Base-by-base conservation (phyloP, 1,140 invertebrate genomes). In the Aphaenogaster rudis region DNA sequence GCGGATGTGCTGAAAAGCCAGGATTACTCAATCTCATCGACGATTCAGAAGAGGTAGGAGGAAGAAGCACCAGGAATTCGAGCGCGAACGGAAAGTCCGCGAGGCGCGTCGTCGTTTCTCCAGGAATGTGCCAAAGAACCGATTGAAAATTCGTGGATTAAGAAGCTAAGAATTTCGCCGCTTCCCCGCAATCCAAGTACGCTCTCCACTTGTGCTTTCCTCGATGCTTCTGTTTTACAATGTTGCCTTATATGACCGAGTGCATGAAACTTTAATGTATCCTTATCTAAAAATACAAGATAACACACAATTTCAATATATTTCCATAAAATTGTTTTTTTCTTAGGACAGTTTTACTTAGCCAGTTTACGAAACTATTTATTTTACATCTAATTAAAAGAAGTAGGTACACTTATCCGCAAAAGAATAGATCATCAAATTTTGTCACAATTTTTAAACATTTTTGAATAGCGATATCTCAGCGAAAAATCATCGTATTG, bases 121-220 rank as follows among this genome's bases (percentile, higher is more conserved):
- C 7, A 86, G 50, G 61, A 88, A 90, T 78, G 71, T 69, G 59
- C 48, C 21, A 33, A 5, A 50, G 3, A 89, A 61, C 48, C 69
- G 79, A 89, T 90, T 72, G 61, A 9, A 67, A 57, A 61, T 63
- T 74, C 54, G 66, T 59, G 54, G 67, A 74, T 17, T 45, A 45
- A 72, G 21, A 50, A 36, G 54, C 17, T 45, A 36, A 48, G 50
- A 82, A 72, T 69, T 72, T 28, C 11, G 33, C 76, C 42, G 59
- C 7, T 36, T 11, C 21, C 21, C 7, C 45, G 57, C 6, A 9
- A 64, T 17, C 21, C 21, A 21, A 11, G n/a, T 63, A 7, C 13
- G 9, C 21, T 5, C 6, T 7, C 28, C 28, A 17, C 17, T 42
- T 42, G 1, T 39, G 42, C 33, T 21, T 59, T 57, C 6, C 17